phyloP scores from a whole-genome alignment of 1,140 invertebrate species.

The Sarcophaga peregrina region DNA sequence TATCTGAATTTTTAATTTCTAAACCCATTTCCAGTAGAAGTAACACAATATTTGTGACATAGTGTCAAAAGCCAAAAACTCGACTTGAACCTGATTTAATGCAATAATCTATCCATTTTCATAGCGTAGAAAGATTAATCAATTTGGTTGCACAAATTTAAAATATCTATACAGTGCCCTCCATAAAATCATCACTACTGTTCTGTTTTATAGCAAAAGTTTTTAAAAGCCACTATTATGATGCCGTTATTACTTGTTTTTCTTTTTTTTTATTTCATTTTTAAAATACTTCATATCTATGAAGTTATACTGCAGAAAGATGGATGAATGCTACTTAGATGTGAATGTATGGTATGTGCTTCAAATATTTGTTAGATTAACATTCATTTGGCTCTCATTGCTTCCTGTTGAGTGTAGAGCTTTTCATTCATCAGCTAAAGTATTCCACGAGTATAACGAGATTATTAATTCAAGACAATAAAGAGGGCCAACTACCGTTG shows the following conservation, averaged over 20 bases:
- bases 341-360: background rate
- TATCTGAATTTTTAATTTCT: too few species aligned
- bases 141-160: too few species aligned
- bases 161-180: background rate
- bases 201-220: background rate
- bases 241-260: background rate
- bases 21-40: too few species aligned
- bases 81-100: too few species aligned
- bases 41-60: too few species aligned
- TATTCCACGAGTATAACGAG: background rate
- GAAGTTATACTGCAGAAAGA: background rate
- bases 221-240: background rate
- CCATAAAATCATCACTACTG: background rate
- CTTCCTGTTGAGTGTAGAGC: background rate
- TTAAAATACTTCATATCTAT: background rate
- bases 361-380: conserved; percentile 16
- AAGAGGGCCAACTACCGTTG: background rate
- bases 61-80: too few species aligned
- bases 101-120: too few species aligned
- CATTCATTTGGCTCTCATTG: background rate
- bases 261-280: background rate
- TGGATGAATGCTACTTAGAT: background rate
- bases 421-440: background rate
- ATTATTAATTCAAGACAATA: conserved; percentile 16
- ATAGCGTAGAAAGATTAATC: too few species aligned